Percentiles rank a stretch among this genome's conserved stretches.
Evolutionary conservation across 37 sponge, comb jelly and placozoan genomes (phyloP).

Genomic region (Eunapius fragilis): DNA sequence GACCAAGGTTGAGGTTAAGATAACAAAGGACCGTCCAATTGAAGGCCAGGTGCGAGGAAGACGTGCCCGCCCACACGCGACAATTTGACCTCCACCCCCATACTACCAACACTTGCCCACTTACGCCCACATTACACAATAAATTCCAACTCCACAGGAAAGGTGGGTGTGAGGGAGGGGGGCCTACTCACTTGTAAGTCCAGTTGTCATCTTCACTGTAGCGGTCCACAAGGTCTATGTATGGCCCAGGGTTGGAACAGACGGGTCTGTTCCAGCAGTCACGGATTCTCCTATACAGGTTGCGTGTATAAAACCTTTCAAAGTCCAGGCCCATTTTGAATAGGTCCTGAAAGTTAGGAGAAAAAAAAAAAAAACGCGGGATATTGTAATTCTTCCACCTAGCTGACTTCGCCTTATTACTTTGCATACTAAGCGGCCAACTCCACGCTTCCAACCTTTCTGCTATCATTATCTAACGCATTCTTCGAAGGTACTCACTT

Average conservation of each 20-base stretch:
- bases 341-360: slow-evolving; percentile 54
- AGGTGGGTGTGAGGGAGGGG: no score
- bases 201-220: slow-evolving; percentile 82
- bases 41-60: no score
- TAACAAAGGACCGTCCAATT: no score
- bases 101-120: neutral
- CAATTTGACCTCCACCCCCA: neutral
- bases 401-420: neutral
- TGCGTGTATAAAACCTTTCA: slow-evolving; percentile 83
- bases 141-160: neutral
- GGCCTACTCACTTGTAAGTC: slow-evolving; percentile 86
- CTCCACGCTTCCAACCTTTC: neutral
- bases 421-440: neutral
- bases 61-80: no score
- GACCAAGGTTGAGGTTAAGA: no score
- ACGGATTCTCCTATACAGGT: slow-evolving; percentile 76
- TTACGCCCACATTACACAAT: neutral
- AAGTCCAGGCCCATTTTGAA: slow-evolving; percentile 78
- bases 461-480: neutral
- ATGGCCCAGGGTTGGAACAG: slow-evolving; percentile 76
- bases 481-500: slow-evolving; percentile 8
- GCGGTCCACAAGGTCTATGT: slow-evolving; percentile 88
- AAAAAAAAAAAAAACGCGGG: neutral
- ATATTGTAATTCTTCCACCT: neutral
- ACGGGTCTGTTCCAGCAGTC: slow-evolving; percentile 94